Percentiles rank a stretch among this genome's conserved stretches.
Conservation (phyloP, 2,797 vertebrate genomes). For the Cossypha dichroa region DNA sequence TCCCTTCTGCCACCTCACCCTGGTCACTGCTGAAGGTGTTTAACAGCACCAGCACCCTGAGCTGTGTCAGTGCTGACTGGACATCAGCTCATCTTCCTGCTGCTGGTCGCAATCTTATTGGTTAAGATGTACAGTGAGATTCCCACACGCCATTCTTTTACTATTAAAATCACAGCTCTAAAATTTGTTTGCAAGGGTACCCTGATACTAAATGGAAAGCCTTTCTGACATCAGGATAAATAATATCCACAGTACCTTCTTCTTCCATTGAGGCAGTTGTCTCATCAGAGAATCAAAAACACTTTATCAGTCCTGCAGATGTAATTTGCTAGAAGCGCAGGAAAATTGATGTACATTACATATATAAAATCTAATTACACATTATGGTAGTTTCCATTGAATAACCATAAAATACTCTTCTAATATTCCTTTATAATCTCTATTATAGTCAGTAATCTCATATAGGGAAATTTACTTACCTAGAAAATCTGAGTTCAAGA, state of each 20-base stretch:
- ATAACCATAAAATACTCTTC: background rate
- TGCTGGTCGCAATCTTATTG: background rate
- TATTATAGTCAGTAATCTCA: background rate
- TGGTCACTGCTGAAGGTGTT: fast-evolving
- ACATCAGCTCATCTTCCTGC: background rate
- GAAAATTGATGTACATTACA: background rate
- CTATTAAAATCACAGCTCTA: background rate
- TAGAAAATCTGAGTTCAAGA: background rate
- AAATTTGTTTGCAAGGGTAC: background rate
- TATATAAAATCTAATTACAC: background rate
- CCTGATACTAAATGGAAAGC: background rate
- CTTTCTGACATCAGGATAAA: background rate
- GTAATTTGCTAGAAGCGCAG: background rate
- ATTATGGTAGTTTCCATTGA: background rate
- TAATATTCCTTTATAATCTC: background rate
- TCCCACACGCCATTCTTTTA: background rate
- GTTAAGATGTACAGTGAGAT: background rate
- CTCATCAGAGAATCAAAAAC: background rate
- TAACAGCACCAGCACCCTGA: background rate
- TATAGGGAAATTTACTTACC: background rate
- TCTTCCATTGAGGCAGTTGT: background rate
- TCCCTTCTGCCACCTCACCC: background rate
- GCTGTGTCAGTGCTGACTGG: background rate
- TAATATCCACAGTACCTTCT: background rate
- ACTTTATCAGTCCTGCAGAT: background rate